phyloP scores from a whole-genome alignment of 1,140 invertebrate genomes.

The Arion vulgaris region DNA sequence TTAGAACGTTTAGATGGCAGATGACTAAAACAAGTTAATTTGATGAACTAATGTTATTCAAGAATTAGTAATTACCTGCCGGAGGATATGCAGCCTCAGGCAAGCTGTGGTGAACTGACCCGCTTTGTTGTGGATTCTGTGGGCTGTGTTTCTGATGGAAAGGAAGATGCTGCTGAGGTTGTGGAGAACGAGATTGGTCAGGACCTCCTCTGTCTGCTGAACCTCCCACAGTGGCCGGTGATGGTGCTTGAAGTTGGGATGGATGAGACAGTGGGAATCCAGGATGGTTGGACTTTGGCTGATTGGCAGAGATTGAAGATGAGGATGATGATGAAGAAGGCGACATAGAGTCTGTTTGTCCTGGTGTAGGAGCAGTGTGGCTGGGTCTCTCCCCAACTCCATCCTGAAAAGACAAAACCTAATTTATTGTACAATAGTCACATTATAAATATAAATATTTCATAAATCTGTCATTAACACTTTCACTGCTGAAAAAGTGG shows the following conservation, averaged over 20 bases:
- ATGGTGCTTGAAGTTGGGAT: conserved; percentile 16
- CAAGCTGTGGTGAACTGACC: conserved; percentile 3
- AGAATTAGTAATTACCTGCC: conserved; percentile 10
- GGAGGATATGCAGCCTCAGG: conserved; percentile 22
- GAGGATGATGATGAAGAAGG: conserved; percentile 44
- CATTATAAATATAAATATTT: too few species aligned
- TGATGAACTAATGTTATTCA: too few species aligned
- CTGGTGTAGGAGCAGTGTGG: conserved; percentile 18
- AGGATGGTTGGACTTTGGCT: conserved; percentile 30
- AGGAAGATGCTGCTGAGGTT: conserved; percentile 34
- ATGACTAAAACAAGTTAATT: too few species aligned
- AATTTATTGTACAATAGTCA: too few species aligned
- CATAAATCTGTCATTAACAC: too few species aligned
- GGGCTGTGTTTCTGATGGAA: conserved; percentile 12
- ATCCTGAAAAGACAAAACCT: not conserved
- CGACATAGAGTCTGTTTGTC: conserved; percentile 28
- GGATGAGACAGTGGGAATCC: conserved; percentile 18
- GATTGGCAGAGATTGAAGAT: conserved; percentile 41
- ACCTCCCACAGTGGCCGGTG: not conserved
- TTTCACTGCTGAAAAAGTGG: too few species aligned
- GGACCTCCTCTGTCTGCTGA: not conserved
- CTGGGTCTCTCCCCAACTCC: conserved; percentile 5
- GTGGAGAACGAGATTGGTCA: conserved; percentile 48
- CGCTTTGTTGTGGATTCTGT: not conserved
- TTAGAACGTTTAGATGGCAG: too few species aligned